Evolutionary conservation across 2,888 invertebrate genomes (phyloP), one percentile per base, ranked within the genome.

Genomic region (Anthophora plumipes): DNA sequence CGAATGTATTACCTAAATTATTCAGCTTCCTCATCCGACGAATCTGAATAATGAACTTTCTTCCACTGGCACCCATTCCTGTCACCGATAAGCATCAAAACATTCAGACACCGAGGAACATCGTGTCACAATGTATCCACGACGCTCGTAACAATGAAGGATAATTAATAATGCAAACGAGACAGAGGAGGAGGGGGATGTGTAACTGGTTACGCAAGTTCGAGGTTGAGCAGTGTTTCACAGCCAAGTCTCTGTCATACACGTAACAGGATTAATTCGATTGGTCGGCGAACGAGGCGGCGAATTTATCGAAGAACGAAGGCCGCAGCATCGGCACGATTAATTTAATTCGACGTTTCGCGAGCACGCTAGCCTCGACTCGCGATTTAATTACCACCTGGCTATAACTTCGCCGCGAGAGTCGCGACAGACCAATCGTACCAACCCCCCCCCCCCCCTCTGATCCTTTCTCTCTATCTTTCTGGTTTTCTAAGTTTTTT

Each of bases 271-370:
- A 81, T 70, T 83, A 83, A 83, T 71, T 77, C 70, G 76, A 68
- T 74, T 81, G 59, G 59, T 46, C n/a, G 37, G 72, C 70, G 64
- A 22, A 17, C 11, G 25, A 52, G 39, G 59, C 59, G 41, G 54
- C 59, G 70, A 74, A 81, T 73, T 80, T 81, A 81, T 82, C 81
- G 73, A 82, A 77, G 82, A 70, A 74, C 71, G 73, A 57, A 74
- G 57, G 68, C 63, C 50, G 54, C 55, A 61, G 76, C 71, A 52
- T 73, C 73, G 81, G 43, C 66, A 55, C 81, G 81, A 83, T 83
- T 83, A 81, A 83, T 83, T 83, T 83, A 77, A 83, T 83, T 83
- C 77, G 83, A 83, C 81, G 82, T 81, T 72, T 77, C 70, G 74
- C 81, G 75, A 81, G 54, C 77, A 55, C 71, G 77, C 37, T 74